phyloP scores from a whole-genome alignment of 2,888 invertebrate species.

The Stictocephala bisonia region DNA sequence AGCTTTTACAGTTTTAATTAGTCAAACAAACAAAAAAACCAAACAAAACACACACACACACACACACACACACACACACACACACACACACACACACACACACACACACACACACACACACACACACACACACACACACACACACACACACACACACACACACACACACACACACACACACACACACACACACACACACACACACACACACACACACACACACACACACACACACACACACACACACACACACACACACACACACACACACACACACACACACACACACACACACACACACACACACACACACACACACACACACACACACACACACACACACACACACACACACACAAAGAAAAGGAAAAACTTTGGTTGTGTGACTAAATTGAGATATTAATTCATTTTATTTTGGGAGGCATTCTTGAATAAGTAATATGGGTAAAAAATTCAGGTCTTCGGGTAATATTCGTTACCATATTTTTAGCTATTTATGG shows the following conservation, averaged over 20 bases:
- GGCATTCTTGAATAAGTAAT: no score
- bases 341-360: no score
- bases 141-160: conserved; percentile 53
- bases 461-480: no score
- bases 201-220: neutral
- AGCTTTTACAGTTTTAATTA: no score
- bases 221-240: neutral
- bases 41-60: no score
- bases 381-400: no score
- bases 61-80: neutral
- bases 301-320: no score
- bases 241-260: conserved; percentile 3
- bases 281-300: no score
- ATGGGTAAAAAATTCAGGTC: no score
- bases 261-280: no score
- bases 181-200: neutral
- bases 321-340: conserved; percentile 43
- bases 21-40: neutral
- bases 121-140: conserved; percentile 53
- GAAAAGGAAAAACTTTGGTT: neutral
- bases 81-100: neutral
- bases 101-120: neutral
- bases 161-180: neutral
- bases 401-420: no score
- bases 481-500: no score